Base-by-base conservation (phyloP, 2,113 vertebrate species). In the Scopus umbretta region DNA sequence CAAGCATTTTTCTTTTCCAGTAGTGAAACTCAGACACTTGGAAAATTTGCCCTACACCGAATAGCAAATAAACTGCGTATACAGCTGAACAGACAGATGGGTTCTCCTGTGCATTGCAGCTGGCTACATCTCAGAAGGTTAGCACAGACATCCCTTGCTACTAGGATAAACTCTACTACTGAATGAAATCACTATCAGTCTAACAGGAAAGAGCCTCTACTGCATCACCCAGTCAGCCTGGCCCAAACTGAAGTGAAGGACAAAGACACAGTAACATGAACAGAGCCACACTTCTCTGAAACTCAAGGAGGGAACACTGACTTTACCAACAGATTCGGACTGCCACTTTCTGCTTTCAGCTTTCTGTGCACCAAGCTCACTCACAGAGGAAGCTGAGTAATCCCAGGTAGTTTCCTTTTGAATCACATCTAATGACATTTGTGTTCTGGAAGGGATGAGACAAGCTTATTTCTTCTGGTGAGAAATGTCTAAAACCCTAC, bases 341-440 rank as follows among this genome's bases (percentile, higher is more conserved):
- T 1, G 3, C 53, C 61, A 42, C 66, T 87, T 82, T 73, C 45
- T 70, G 49, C 65, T 91, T 53, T 78, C 59, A 90, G 50, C 16
- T 52, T 74, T 65, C 55, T 11, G 32, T 10, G 14, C 62, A 70
- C 16, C 26, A 49, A 56, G 22, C 30, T 83, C 59, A 67, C 38
- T 43, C 66, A 81, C 30, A 80, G 38, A 90, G 87, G 91, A 96
- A 97, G 91, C 42, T 95, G 91, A 96, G 84, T 96, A 96, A 96
- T 94, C 50, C 71, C 91, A 96, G 81, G 81, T 93, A 94, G 89
- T 97, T 93, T 96, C 63, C 79, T 92, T 96, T 32, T 96, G 81
- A 97, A 82, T 94, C 82, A 79, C 40, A 42, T 45, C 23, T 50
- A 80, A 58, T 45, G 45, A 82, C 42, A 70, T 85, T 71, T 83